Conservation (phyloP, 2,888 invertebrate genomes). For the Laspeyria flexula region DNA sequence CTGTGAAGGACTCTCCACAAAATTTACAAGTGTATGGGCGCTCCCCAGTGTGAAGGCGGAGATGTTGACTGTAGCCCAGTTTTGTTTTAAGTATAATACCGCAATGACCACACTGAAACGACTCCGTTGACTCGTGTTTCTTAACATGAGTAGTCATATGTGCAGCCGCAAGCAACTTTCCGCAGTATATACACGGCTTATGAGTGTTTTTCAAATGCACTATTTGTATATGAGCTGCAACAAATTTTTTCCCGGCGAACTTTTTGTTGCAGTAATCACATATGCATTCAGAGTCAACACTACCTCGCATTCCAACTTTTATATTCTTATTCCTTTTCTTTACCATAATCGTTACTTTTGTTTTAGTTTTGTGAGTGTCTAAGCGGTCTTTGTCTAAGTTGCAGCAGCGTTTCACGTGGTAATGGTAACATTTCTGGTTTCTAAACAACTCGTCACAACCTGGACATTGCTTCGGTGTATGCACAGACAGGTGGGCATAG, state of each 20-base stretch:
- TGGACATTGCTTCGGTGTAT: constrained; percentile 63
- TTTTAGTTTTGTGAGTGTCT: constrained; percentile 50
- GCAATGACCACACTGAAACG: constrained; percentile 65
- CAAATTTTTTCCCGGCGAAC: constrained; percentile 69
- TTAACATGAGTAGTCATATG: constrained; percentile 74
- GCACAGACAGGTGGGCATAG: constrained; percentile 65
- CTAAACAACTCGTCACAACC: constrained; percentile 67
- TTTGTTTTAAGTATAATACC: constrained; percentile 62
- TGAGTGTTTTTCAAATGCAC: constrained; percentile 75
- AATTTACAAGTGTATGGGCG: constrained; percentile 66
- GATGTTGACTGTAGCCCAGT: constrained; percentile 69
- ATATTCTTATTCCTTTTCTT: constrained; percentile 57
- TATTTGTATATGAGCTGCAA: constrained; percentile 74
- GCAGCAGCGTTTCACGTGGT: constrained; percentile 70
- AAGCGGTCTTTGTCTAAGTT: constrained; percentile 54
- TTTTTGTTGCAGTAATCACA: constrained; percentile 76
- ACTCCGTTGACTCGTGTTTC: constrained; percentile 51
- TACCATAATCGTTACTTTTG: constrained; percentile 57
- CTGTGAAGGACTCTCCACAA: constrained; percentile 70
- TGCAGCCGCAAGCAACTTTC: constrained; percentile 69
- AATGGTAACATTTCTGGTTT: constrained; percentile 68
- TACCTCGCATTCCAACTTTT: constrained; percentile 67
- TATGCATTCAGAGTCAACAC: constrained; percentile 61
- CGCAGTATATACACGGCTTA: constrained; percentile 69
- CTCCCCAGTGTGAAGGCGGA: constrained; percentile 75